These are phyloP conservation scores for Euthynnus affinis DNA, from an alignment of 2,797 vertebrate species.

Conservation along the genomic window DNA sequence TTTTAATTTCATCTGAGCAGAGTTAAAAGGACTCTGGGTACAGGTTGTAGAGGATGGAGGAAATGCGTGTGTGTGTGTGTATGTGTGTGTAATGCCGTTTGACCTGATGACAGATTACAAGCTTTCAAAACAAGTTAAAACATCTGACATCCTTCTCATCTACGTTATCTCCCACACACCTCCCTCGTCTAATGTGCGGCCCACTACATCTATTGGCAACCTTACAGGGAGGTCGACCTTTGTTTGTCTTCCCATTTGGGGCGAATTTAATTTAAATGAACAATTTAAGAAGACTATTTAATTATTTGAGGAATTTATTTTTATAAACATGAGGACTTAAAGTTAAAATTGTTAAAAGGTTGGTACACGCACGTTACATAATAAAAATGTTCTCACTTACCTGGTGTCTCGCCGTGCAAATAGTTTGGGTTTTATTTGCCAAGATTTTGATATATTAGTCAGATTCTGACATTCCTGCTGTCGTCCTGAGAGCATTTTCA, in stretches of 20 bases:
- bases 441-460: not conserved
- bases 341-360: not conserved
- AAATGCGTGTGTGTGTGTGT: conserved; percentile 49
- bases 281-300: conserved; percentile 17
- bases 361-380: not conserved
- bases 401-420: not conserved
- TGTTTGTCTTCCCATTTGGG: conserved; percentile 29
- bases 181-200: conserved; percentile 48
- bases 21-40: conserved; percentile 81
- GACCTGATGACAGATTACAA: conserved; percentile 83
- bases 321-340: conserved; percentile 5
- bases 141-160: conserved; percentile 78
- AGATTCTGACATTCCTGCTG: not conserved
- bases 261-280: conserved; percentile 40
- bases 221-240: conserved; percentile 57
- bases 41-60: conserved; percentile 61
- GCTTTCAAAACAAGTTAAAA: conserved; percentile 73
- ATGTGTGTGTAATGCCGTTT: conserved; percentile 61
- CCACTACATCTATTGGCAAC: conserved; percentile 31
- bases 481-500: not conserved
- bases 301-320: conserved; percentile 36
- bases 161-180: conserved; percentile 58
- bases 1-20: conserved; percentile 80
- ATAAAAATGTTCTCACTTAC: not conserved
- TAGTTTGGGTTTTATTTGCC: conserved; percentile 3